Base-by-base conservation (phyloP, 2,888 invertebrate genomes). In the Epinotia ramella region DNA sequence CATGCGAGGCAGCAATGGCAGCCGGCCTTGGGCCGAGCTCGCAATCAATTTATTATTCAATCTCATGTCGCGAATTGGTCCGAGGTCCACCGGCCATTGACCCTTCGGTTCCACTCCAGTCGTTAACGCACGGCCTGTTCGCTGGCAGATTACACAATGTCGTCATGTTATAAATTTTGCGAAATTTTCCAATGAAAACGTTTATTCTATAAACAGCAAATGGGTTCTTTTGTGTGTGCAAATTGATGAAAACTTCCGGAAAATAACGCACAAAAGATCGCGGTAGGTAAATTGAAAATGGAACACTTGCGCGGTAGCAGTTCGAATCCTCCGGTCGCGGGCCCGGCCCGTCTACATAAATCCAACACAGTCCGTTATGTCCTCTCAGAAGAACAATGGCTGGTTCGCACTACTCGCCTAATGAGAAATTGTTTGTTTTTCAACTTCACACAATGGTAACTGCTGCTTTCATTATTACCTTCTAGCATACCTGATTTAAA, bases 21-120 rank as follows among this genome's bases (percentile, higher is more conserved):
- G 87, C 87, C 89, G 93, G 93, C 94, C 93, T 93, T 93, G 93
- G 88, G 85, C 82, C 84, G 87, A 85, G 89, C 87, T 90, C 88
- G 91, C 93, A 91, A 93, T 93, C 93, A 93, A 91, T 91, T 91
- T 93, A 93, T 93, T 94, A 94, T 94, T 94, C 94, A 94, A 94
- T 94, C 94, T 93, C 93, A 91, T 93, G 91, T 94, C 91, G 93
- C 93, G 90, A 94, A 94, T 94, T 94, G 92, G 94, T 92, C 88
- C 94, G 94, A 94, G 94, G 94, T 90, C 90, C 84, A 83, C 78
- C 85, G 93, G 89, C 82, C 91, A 85, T 89, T 91, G 92, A 94
- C 90, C 91, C 84, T 81, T 80, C 83, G 85, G 84, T 84, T 88
- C 88, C 86, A 87, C 86, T 91, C 87, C 84, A 87, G 80, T 84